phyloP scores from a whole-genome alignment of 2,888 invertebrate genomes.

The Arge pagana region DNA sequence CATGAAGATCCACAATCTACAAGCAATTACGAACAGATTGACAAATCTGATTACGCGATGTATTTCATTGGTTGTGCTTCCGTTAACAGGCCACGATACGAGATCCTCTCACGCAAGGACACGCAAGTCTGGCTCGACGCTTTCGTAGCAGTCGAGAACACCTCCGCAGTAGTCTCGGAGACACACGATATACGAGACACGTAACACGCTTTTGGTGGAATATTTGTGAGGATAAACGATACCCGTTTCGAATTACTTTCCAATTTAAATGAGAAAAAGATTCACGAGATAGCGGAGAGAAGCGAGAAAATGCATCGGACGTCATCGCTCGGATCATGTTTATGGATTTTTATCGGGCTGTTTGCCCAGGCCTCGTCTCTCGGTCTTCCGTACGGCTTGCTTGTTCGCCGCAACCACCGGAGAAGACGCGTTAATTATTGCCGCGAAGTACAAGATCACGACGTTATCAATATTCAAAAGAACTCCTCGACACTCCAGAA shows the following conservation, averaged over 20 bases:
- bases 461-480: constrained; percentile 9
- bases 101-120: constrained; percentile 45
- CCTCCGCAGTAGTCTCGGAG: constrained; percentile 1
- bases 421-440: too few species aligned
- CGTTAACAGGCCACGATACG: constrained; percentile 41
- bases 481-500: background rate
- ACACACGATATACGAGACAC: constrained; percentile 3
- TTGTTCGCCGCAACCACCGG: too few species aligned
- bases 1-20: constrained; percentile 55
- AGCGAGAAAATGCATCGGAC: background rate
- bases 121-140: constrained; percentile 4
- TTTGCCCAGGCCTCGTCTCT: background rate
- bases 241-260: constrained; percentile 11
- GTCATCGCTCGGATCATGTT: constrained; percentile 4
- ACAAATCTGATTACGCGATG: constrained; percentile 44
- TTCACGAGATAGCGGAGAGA: constrained; percentile 5
- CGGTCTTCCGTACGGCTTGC: too few species aligned
- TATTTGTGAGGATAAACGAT: background rate
- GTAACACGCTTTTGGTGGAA: background rate
- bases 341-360: constrained; percentile 7
- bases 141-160: background rate
- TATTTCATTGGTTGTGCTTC: constrained; percentile 41
- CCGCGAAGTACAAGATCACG: too few species aligned
- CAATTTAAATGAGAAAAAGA: constrained; percentile 1
- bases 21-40: constrained; percentile 51